Percentiles rank a stretch among this genome's conserved stretches.
These are phyloP conservation scores for Elymnias hypermnestra DNA, from an alignment of 1,140 invertebrate genomes.

Conservation along the genomic window DNA sequence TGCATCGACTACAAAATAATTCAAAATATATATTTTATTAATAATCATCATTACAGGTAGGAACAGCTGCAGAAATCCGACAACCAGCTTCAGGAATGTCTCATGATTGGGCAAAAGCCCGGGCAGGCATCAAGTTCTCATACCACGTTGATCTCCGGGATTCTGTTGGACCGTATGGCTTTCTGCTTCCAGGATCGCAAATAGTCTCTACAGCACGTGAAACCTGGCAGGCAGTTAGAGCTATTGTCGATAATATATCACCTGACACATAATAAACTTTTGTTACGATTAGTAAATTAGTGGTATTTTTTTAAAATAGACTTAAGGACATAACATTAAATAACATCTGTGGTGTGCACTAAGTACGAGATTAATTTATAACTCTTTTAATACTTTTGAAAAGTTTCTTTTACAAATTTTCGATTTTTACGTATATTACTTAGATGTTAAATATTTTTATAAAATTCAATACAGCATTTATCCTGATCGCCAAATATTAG, in stretches of 20 bases:
- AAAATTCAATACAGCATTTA: too few species aligned
- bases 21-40: too few species aligned
- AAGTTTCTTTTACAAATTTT: too few species aligned
- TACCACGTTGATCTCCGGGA: conserved; percentile 89
- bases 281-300: neutral
- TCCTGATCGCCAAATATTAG: too few species aligned
- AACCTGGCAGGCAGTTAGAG: conserved; percentile 87
- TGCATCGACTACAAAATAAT: too few species aligned
- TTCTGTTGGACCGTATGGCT: conserved; percentile 83
- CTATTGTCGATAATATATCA: conserved; percentile 77
- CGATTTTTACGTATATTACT: too few species aligned
- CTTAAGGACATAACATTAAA: too few species aligned
- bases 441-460: too few species aligned
- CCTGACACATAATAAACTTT: conserved; percentile 17
- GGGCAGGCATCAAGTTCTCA: conserved; percentile 82
- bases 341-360: too few species aligned
- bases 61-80: conserved; percentile 71
- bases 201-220: conserved; percentile 87
- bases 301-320: too few species aligned
- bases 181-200: conserved; percentile 84
- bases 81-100: conserved; percentile 79
- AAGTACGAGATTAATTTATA: too few species aligned
- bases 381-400: too few species aligned
- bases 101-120: conserved; percentile 85
- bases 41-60: conserved; percentile 67